Conservation (phyloP, 1,140 invertebrate species). For the Homarus americanus region DNA sequence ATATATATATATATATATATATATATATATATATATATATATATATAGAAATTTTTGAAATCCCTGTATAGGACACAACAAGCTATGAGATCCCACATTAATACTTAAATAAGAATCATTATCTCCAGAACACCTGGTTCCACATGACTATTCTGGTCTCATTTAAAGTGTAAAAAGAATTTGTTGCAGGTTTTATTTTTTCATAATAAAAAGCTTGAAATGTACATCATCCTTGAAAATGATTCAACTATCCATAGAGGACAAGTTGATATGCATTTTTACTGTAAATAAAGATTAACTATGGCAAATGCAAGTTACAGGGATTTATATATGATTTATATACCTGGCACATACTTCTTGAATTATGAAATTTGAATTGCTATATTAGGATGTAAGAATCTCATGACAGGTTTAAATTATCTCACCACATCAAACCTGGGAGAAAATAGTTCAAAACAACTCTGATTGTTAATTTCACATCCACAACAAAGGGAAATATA, state of each 20-base stretch:
- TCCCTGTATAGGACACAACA: neutral
- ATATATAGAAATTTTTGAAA: too few species aligned
- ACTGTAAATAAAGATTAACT: neutral
- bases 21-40: too few species aligned
- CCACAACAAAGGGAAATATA: too few species aligned
- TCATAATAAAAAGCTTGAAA: neutral
- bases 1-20: too few species aligned
- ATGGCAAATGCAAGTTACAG: neutral
- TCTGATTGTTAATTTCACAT: neutral
- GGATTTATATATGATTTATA: neutral
- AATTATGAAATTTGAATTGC: neutral
- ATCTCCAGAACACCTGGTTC: neutral
- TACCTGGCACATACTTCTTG: constrained; percentile 1
- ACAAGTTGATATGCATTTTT: neutral
- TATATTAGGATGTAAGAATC: neutral
- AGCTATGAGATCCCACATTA: neutral
- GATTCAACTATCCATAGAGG: neutral
- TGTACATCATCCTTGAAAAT: neutral
- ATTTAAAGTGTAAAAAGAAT: neutral
- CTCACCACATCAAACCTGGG: neutral
- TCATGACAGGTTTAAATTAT: neutral
- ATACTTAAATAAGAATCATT: neutral
- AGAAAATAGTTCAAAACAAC: neutral
- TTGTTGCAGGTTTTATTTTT: constrained; percentile 13
- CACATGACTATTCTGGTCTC: neutral